Base-by-base conservation (phyloP, 2,113 vertebrate genomes). In the Callithrix jacchus region DNA sequence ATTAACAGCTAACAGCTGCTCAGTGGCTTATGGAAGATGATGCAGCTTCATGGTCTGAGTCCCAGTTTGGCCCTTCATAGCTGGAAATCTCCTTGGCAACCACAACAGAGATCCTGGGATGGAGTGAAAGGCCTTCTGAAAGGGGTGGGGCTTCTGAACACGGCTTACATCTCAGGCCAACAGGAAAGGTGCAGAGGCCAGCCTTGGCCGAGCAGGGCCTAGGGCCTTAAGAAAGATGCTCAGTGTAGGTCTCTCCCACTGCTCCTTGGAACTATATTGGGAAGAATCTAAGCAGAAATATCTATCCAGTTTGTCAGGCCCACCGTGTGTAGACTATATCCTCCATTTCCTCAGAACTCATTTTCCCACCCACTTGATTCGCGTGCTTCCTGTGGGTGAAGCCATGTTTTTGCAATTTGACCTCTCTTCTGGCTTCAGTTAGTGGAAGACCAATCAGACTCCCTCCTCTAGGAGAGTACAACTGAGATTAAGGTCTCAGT, bases 1-100 rank as follows among this genome's bases (percentile, higher is more conserved):
- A 83, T 83, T 93, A 96, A 92, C 92, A 54, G 95, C 90, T 66
- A 85, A 84, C 96, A 97, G 95, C 92, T 97, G 90, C 81, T 81
- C 61, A 6, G 81, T 79, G 88, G 87, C 88, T 92, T 93, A 82
- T 88, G 84, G 81, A 97, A 97, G 96, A 96, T 93, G 92, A 93
- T 95, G 20, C 70, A 84, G 64, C 45, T 73, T 92, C 73, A 54
- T 74, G 80, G 27, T 64, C 61, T 64, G 61, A 64, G 61, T 64
- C 61, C 61, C 56, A 68, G 70, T 40, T 84, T 89, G 85, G 80
- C 52, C 56, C 87, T 97, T 83, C n/a, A 58, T 56, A 86, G 52
- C 81, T 74, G 52, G 58, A 88, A 66, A 56, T 45, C 86, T 94
- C 86, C 76, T 79, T 96, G 85, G 83, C 80, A 94, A 61, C 77